phyloP scores from a whole-genome alignment of 2,888 invertebrate species.

The Cremastinae sp. region DNA sequence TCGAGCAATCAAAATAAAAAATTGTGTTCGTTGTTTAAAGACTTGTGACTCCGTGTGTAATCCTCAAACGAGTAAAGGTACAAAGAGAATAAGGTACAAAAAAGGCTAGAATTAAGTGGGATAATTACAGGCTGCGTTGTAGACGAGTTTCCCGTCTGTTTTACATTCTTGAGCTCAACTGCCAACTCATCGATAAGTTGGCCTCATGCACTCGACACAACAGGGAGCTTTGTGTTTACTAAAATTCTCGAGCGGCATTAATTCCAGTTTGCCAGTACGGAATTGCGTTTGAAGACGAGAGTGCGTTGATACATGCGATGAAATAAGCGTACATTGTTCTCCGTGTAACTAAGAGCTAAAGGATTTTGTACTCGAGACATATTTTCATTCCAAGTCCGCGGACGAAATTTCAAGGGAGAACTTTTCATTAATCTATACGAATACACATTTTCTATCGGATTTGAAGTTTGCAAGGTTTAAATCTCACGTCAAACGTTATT shows the following conservation, averaged over 20 bases:
- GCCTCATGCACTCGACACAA: slow-evolving; percentile 20
- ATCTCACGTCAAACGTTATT: too few species aligned
- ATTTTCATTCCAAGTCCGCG: slow-evolving; percentile 38
- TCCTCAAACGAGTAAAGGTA: too few species aligned
- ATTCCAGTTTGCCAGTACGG: background rate
- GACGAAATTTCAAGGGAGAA: too few species aligned
- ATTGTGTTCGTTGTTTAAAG: too few species aligned
- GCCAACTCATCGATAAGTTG: slow-evolving; percentile 11
- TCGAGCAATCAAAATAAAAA: too few species aligned
- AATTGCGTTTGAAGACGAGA: slow-evolving; percentile 9
- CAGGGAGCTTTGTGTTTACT: slow-evolving; percentile 20
- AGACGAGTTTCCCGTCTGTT: background rate
- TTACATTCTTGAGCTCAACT: slow-evolving; percentile 20
- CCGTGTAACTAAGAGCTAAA: slow-evolving; percentile 22
- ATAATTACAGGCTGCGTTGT: slow-evolving; percentile 23
- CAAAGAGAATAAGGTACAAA: too few species aligned
- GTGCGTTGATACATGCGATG: background rate
- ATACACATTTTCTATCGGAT: slow-evolving; percentile 29
- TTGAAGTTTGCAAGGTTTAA: too few species aligned
- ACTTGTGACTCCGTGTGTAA: too few species aligned
- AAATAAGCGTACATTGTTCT: slow-evolving; percentile 53
- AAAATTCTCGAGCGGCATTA: slow-evolving; percentile 28
- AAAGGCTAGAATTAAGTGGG: too few species aligned
- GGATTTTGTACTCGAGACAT: slow-evolving; percentile 50
- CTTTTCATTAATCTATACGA: too few species aligned